Percentiles rank a stretch among this genome's conserved stretches.
Conservation (phyloP, 2,888 invertebrate genomes). For the Stenchaetothrips biformis region DNA sequence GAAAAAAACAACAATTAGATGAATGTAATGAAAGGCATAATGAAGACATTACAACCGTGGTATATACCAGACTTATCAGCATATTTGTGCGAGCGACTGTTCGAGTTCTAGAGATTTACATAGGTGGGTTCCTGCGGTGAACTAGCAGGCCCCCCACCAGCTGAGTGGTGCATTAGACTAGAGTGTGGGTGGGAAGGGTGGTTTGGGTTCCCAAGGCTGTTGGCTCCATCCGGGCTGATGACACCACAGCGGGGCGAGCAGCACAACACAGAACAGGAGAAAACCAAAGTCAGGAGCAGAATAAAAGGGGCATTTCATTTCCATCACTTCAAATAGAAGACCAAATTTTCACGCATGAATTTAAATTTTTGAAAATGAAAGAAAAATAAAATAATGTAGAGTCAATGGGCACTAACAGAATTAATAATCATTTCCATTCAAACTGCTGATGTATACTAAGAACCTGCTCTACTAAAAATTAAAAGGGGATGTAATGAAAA, state of each 20-base stretch:
- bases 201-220: conserved; percentile 18
- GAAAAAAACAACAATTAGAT: conserved; percentile 41
- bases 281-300: conserved; percentile 23
- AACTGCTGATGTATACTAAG: not conserved
- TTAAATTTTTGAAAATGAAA: conserved; percentile 3
- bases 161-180: conserved; percentile 35
- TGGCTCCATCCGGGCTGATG: conserved; percentile 31
- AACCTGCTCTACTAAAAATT: not conserved
- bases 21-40: conserved; percentile 33
- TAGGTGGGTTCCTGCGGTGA: conserved; percentile 77
- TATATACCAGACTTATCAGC: conserved; percentile 40
- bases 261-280: conserved; percentile 27
- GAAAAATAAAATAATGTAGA: not conserved
- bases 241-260: conserved; percentile 31
- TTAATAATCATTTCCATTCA: conserved; percentile 30
- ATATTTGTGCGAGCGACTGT: conserved; percentile 29
- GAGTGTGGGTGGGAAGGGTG: conserved; percentile 19
- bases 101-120: conserved; percentile 74
- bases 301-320: conserved; percentile 26
- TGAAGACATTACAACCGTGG: conserved; percentile 35
- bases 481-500: not conserved
- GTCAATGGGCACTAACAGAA: not conserved
- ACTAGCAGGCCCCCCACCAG: conserved; percentile 38
- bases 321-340: not conserved
- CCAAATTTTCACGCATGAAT: not conserved